Conservation (phyloP, 2,888 invertebrate genomes). For the Mesorhabditis belari region DNA sequence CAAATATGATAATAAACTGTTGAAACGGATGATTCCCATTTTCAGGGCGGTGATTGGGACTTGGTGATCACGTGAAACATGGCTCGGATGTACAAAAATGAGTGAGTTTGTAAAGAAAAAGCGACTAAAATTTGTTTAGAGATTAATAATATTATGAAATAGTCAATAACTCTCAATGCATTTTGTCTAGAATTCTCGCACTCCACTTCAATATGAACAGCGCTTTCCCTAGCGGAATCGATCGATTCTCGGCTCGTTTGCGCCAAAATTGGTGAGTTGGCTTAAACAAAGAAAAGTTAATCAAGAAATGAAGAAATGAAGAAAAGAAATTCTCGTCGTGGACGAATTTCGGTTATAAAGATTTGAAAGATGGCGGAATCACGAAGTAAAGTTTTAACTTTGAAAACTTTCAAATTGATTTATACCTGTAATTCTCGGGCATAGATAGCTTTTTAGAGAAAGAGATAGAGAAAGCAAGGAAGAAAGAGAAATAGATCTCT, state of each 20-base stretch:
- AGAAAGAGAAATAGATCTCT: no score
- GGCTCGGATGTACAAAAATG: constrained; percentile 64
- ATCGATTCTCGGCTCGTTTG: constrained; percentile 24
- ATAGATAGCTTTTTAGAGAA: neutral
- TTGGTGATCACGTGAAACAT: constrained; percentile 64
- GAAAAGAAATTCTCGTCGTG: constrained; percentile 78
- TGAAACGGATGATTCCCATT: no score
- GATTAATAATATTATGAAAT: neutral
- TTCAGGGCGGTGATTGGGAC: constrained; percentile 81
- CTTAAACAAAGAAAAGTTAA: neutral
- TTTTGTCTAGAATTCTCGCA: constrained; percentile 60
- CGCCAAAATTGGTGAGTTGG: constrained; percentile 14
- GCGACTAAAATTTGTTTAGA: neutral
- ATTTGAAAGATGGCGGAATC: constrained; percentile 65
- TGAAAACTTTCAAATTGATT: neutral
- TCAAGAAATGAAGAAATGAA: no score
- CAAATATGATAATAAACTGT: no score
- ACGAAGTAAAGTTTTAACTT: constrained; percentile 58
- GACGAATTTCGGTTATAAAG: constrained; percentile 60
- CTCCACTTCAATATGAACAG: constrained; percentile 65
- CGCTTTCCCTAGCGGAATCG: constrained; percentile 42
- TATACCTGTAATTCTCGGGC: no score
- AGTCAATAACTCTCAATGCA: constrained; percentile 1
- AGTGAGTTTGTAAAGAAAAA: constrained; percentile 43
- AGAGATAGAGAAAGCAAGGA: no score